These are phyloP conservation scores for Babyrousa celebensis DNA, from an alignment of 2,797 vertebrate genomes.

Conservation along the genomic window DNA sequence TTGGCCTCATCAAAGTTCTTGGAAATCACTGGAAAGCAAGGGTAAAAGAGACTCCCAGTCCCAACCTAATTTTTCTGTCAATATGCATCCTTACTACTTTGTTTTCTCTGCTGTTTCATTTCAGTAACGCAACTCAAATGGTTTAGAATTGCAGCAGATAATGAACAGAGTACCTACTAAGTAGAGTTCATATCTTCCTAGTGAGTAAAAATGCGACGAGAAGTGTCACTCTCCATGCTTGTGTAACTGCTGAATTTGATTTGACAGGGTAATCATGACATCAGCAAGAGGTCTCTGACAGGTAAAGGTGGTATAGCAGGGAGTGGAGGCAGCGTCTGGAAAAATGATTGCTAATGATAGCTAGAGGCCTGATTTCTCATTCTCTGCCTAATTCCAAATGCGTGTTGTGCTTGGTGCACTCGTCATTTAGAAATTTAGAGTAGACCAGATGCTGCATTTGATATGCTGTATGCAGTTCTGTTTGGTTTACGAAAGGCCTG, in stretches of 20 bases:
- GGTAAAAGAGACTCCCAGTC: background rate
- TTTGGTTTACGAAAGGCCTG: conserved; percentile 25
- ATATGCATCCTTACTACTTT: background rate
- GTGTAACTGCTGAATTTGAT: conserved; percentile 39
- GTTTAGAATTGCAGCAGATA: conserved; percentile 60
- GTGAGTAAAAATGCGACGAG: conserved; percentile 63
- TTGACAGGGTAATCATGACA: conserved; percentile 67
- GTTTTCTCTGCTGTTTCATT: conserved; percentile 66
- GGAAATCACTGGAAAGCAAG: conserved; percentile 12
- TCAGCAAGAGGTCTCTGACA: conserved; percentile 41
- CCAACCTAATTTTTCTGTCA: conserved; percentile 22
- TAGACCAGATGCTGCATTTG: conserved; percentile 45
- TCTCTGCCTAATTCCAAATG: conserved; percentile 51
- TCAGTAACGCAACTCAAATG: conserved; percentile 41
- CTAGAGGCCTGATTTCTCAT: conserved; percentile 24
- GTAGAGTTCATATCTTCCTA: conserved; percentile 30
- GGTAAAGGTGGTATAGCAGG: background rate
- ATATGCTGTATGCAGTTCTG: background rate
- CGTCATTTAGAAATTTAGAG: conserved; percentile 67
- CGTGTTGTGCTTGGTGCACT: background rate
- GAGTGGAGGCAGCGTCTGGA: background rate
- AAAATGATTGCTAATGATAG: conserved; percentile 44
- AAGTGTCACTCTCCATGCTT: background rate
- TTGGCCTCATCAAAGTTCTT: background rate
- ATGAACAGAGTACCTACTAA: conserved; percentile 2